Evolutionary conservation across 2,113 vertebrate species (phyloP), one percentile per base, ranked within the genome.

Genomic region (Austrofundulus limnaeus): DNA sequence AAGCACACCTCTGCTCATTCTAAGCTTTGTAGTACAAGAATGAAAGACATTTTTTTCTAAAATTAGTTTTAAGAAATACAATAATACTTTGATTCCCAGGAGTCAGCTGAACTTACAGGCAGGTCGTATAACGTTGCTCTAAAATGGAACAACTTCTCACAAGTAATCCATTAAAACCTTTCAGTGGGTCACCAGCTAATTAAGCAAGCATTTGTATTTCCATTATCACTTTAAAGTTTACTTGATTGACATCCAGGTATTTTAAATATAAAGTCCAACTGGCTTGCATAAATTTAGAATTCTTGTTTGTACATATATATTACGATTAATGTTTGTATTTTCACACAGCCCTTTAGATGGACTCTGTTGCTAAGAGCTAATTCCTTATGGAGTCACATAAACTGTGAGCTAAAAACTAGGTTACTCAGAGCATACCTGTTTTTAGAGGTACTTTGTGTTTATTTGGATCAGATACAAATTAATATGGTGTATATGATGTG

Each of bases 261-360:
- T 45, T 52, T 3, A 43, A 46, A 49, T n/a, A 48, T 68, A 58
- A 10, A n/a, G 52, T n/a, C 11, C 20, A 46, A 54, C 59, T 67
- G 21, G 28, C 50, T 71, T 43, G 50, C 39, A 49, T 47, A 59
- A 58, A 54, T 47, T 46, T 8, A 67, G 39, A 7, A 6, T 23
- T 70, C 23, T 65, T 52, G 17, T 46, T 39, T 54, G 21, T 39
- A 20, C 39, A 25, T 52, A 37, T 37, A 53, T 19, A 53, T 37
- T 19, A 19, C 2, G 28, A 19, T 37, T 23, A 48, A 23, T 25
- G 21, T 49, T 25, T 48, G 5, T 7, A 37, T 5, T 13, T 1
- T 14, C 24, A 31, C 25, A 25, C 6, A 31, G 5, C 1, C 8
- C 25, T 31, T 25, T 51, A 5, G 15, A 51, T 25, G 28, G 12